Conservation (phyloP, 2,888 invertebrate species). For the Biston betularia region DNA sequence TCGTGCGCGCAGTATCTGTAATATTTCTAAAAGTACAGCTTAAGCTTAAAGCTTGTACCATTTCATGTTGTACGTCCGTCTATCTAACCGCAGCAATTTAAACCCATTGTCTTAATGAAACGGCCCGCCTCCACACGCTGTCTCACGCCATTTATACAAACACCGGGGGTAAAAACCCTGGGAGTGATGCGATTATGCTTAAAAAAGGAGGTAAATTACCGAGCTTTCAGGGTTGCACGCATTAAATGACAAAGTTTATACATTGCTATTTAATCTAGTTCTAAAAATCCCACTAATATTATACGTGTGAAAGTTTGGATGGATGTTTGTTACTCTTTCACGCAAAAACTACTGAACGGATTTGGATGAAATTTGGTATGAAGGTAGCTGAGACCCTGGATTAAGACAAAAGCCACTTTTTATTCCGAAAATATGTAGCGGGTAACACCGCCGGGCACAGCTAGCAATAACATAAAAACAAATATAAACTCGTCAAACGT, state of each 20-base stretch:
- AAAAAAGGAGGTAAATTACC: neutral
- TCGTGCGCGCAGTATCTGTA: slow-evolving; percentile 94
- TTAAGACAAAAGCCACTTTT: too few relatives aligned
- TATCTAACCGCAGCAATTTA: slow-evolving; percentile 80
- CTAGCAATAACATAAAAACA: too few relatives aligned
- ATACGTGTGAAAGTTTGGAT: too few relatives aligned
- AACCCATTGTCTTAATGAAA: slow-evolving; percentile 83
- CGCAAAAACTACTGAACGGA: too few relatives aligned
- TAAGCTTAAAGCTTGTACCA: slow-evolving; percentile 43
- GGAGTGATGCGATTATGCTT: slow-evolving; percentile 12
- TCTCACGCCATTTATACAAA: slow-evolving; percentile 66
- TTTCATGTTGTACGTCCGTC: slow-evolving; percentile 59
- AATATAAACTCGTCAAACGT: neutral
- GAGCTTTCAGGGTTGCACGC: neutral
- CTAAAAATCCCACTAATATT: too few relatives aligned
- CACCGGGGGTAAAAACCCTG: slow-evolving; percentile 38
- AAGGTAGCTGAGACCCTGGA: too few relatives aligned
- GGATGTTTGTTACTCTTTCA: too few relatives aligned
- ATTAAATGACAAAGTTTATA: neutral
- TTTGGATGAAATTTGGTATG: too few relatives aligned
- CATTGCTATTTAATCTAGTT: too few relatives aligned
- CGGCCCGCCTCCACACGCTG: slow-evolving; percentile 70
- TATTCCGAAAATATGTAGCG: too few relatives aligned
- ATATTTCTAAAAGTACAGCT: too few relatives aligned
- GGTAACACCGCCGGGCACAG: too few relatives aligned